Base-by-base conservation (phyloP, 2,113 vertebrate species). In the Corythornis cristatus region DNA sequence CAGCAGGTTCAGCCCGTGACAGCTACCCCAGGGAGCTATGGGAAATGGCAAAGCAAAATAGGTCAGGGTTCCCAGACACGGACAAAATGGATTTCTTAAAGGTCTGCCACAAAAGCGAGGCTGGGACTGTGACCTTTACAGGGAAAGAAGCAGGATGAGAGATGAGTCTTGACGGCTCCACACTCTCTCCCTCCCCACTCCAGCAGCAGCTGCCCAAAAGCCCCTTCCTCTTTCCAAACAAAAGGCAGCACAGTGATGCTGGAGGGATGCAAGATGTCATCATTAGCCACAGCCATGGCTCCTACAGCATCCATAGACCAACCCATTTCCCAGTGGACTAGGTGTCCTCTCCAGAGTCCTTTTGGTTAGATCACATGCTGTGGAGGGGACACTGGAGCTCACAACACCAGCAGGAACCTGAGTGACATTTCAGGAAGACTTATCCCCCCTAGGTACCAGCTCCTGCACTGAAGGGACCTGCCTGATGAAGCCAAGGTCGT, bases 51-150 rank as follows among this genome's bases (percentile, higher is more conserved):
- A 79, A 86, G 78, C 74, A 61, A 94, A 91, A 92, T 79, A 90
- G 92, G 89, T 95, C 93, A 95, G 51, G 85, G 88, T 86, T 93
- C 89, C 79, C 89, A 93, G 94, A 96, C 82, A 93, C 7, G 8
- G 83, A 74, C 48, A n/a, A 89, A 93, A 88, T 37, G 73, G 58
- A 74, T 88, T 92, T 95, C 76, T 88, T 88, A 95, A 96, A 96
- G 96, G 93, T 89, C 95, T 96, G 85, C 88, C 92, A 88, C 80
- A 53, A 71, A 79, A 94, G 73, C 35, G 37, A 94, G 88, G 61
- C 91, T 66, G 40, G 61, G 71, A 78, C 74, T 42, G 80, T 95
- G 96, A 97, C 96, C 96, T 97, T 97, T 97, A 91, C n/a, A 65
- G 78, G 40, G 42, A 93, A 68, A 95, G 51, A 78, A 86, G 82